phyloP scores from a whole-genome alignment of 2,797 vertebrate genomes.

The Cynodonichthys magdalenae region DNA sequence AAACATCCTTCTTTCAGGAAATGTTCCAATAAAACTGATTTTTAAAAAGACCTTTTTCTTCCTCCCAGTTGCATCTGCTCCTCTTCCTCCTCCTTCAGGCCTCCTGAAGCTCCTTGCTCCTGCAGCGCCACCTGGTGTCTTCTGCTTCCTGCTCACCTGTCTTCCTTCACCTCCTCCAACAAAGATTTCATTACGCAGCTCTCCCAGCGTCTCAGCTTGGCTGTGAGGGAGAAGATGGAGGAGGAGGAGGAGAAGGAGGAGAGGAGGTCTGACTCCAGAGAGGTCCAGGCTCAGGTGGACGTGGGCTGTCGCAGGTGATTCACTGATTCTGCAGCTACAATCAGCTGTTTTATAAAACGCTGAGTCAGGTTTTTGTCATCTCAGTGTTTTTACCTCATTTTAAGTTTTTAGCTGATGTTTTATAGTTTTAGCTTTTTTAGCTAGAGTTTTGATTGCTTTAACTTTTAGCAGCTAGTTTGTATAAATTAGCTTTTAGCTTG shows the following conservation, averaged over 20 bases:
- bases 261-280: slow-evolving; percentile 52
- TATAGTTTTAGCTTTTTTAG: too few species aligned
- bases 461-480: too few species aligned
- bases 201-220: slow-evolving; percentile 79
- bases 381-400: too few species aligned
- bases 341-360: too few species aligned
- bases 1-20: neutral
- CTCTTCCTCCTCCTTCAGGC: slow-evolving; percentile 34
- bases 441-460: too few species aligned
- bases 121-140: slow-evolving; percentile 51
- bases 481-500: too few species aligned
- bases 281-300: slow-evolving; percentile 49
- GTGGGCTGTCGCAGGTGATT: slow-evolving; percentile 55
- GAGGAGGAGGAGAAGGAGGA: slow-evolving; percentile 13
- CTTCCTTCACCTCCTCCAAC: slow-evolving; percentile 82
- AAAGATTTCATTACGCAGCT: slow-evolving; percentile 87
- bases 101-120: slow-evolving; percentile 22
- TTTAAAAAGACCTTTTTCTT: neutral
- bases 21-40: too few species aligned
- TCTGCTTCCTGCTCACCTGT: slow-evolving; percentile 44
- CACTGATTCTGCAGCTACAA: too few species aligned
- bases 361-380: too few species aligned
- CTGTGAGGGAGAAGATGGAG: slow-evolving; percentile 59
- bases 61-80: slow-evolving; percentile 51
- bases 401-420: too few species aligned